A percentile compares a stretch with the other conserved stretches of the same genome.
Conservation (phyloP, 2,888 invertebrate genomes). For the Sarcophaga rosellei region DNA sequence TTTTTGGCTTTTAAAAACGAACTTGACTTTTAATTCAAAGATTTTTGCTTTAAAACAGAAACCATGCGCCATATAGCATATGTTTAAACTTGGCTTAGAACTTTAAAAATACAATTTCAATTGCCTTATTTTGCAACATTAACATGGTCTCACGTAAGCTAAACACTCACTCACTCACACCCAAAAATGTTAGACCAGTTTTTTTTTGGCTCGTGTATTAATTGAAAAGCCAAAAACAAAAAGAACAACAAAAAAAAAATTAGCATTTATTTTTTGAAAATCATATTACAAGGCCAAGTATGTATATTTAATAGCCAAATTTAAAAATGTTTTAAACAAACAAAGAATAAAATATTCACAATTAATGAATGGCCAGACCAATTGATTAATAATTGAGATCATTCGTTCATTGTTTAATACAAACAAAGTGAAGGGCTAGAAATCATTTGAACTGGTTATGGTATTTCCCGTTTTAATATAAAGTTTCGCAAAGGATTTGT, state of each 20-base stretch:
- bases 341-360: slow-evolving; percentile 13
- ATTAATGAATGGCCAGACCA: slow-evolving; percentile 20
- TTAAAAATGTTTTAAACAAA: slow-evolving; percentile 11
- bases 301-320: slow-evolving; percentile 31
- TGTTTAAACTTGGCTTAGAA: slow-evolving; percentile 71
- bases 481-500: slow-evolving; percentile 18
- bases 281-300: slow-evolving; percentile 36
- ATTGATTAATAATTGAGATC: slow-evolving; percentile 1
- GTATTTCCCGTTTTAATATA: background rate
- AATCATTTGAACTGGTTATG: background rate
- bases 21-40: slow-evolving; percentile 65
- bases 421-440: slow-evolving; percentile 37
- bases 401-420: background rate
- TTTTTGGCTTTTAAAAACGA: slow-evolving; percentile 63
- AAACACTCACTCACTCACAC: slow-evolving; percentile 32
- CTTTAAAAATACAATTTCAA: slow-evolving; percentile 47
- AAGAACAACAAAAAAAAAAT: slow-evolving; percentile 14
- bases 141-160: background rate
- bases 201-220: slow-evolving; percentile 14
- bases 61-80: slow-evolving; percentile 41
- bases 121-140: slow-evolving; percentile 1
- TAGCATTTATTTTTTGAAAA: slow-evolving; percentile 5
- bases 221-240: slow-evolving; percentile 24
- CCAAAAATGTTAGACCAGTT: slow-evolving; percentile 41
- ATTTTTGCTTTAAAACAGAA: slow-evolving; percentile 66